These are phyloP conservation scores for Chelonia mydas DNA, from an alignment of 2,797 vertebrate species.

Conservation along the genomic window DNA sequence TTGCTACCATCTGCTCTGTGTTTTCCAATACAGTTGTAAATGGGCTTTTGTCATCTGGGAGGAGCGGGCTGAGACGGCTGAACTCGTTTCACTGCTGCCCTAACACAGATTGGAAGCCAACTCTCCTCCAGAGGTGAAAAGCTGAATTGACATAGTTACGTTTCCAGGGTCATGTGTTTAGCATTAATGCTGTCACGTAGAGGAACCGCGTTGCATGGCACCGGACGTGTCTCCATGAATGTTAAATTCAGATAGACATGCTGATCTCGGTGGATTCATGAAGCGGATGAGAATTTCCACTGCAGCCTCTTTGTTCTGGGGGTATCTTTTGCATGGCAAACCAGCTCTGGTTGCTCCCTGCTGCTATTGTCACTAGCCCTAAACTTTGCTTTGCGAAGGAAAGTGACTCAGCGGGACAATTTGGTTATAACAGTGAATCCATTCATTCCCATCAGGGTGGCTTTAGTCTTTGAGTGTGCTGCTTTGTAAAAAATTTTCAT, in stretches of 20 bases:
- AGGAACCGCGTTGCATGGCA: neutral
- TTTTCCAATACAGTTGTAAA: neutral
- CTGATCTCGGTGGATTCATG: neutral
- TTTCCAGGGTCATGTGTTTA: accelerated
- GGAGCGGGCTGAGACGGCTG: neutral
- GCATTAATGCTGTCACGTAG: neutral
- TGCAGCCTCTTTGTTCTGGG: neutral
- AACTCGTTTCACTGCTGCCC: neutral
- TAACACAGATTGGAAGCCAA: neutral
- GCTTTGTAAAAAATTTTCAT: conserved; percentile 26
- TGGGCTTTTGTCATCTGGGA: neutral
- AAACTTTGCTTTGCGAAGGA: neutral
- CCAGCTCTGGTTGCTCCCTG: neutral
- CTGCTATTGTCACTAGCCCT: neutral
- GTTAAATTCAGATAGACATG: neutral
- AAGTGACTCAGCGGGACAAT: neutral
- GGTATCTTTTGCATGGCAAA: conserved; percentile 18
- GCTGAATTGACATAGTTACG: neutral
- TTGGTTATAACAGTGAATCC: neutral
- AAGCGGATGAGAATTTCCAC: accelerated
- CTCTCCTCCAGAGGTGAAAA: neutral
- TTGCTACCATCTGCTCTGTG: neutral
- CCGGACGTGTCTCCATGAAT: neutral
- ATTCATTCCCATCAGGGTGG: conserved; percentile 12
- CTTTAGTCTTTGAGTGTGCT: neutral